A percentile compares a stretch with the other conserved stretches of the same genome.
Conservation (phyloP, 1,140 invertebrate genomes). For the Sipha flava region DNA sequence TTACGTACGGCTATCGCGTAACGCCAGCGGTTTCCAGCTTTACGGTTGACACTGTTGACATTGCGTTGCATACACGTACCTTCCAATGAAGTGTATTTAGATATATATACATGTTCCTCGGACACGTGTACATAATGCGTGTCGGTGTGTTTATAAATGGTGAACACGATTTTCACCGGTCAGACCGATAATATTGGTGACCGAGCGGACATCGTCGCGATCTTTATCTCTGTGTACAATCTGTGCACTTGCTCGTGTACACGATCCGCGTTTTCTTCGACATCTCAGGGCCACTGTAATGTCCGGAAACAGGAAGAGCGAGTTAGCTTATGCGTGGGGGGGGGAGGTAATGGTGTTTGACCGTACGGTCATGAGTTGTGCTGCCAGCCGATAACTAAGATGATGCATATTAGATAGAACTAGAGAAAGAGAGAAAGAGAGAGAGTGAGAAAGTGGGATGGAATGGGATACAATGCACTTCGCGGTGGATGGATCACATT, state of each 20-base stretch:
- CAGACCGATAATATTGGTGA: neutral
- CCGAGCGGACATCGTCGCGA: neutral
- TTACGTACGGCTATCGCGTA: neutral
- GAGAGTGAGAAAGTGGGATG: neutral
- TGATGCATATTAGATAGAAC: too few species aligned
- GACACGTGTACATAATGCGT: neutral
- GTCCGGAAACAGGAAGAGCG: neutral
- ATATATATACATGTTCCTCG: too few species aligned
- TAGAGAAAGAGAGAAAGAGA: neutral
- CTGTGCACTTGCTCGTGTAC: neutral
- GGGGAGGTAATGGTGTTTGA: neutral
- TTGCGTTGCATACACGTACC: neutral
- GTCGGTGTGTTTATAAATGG: neutral
- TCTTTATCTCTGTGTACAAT: neutral
- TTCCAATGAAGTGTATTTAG: neutral
- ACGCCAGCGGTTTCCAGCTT: constrained; percentile 1
- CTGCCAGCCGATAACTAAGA: neutral
- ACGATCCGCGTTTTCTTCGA: neutral
- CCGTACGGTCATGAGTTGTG: neutral
- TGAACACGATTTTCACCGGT: neutral
- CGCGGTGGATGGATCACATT: neutral
- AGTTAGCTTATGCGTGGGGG: neutral
- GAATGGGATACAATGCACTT: neutral
- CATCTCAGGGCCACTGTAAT: neutral
- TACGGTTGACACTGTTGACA: neutral